A percentile compares a stretch with the other conserved stretches of the same genome.
Conservation (phyloP, 1,140 invertebrate species). For the Drosophila auraria region DNA sequence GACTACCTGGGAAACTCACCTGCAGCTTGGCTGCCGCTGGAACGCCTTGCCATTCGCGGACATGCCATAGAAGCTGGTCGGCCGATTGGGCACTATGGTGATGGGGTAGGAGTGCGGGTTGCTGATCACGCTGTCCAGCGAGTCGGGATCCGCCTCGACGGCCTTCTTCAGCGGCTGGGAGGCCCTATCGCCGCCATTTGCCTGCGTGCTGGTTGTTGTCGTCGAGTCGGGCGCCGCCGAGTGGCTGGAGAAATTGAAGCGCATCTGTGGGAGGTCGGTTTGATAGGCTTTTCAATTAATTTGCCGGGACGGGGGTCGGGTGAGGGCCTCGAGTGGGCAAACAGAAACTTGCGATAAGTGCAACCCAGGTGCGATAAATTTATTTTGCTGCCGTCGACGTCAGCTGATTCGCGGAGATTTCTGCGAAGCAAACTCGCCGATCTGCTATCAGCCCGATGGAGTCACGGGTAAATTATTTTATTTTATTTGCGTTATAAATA, state of each 20-base stretch:
- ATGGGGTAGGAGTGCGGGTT: constrained; percentile 84
- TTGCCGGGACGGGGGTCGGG: constrained; percentile 5
- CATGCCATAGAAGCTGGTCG: constrained; percentile 74
- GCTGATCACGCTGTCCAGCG: constrained; percentile 82
- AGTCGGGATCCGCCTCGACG: constrained; percentile 82
- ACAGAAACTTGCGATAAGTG: constrained; percentile 65
- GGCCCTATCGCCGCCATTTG: constrained; percentile 50
- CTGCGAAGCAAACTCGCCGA: constrained; percentile 5
- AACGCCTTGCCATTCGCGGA: constrained; percentile 65
- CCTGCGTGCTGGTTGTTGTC: constrained; percentile 15
- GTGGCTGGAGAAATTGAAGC: constrained; percentile 69
- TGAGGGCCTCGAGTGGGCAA: constrained; percentile 36
- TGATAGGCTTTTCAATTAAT: constrained; percentile 43
- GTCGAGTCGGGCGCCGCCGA: constrained; percentile 45
- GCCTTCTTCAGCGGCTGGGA: constrained; percentile 61
- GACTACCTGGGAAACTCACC: constrained; percentile 59
- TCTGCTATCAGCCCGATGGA: constrained; percentile 16
- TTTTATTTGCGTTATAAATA: constrained; percentile 16
- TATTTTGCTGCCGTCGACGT: constrained; percentile 13
- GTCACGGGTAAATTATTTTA: constrained; percentile 12
- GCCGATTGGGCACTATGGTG: constrained; percentile 81
- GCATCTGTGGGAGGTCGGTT: constrained; percentile 61
- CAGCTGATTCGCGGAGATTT: constrained; percentile 37
- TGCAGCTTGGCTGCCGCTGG: constrained; percentile 73
- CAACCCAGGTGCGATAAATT: constrained; percentile 62